Conservation (phyloP, 2,888 invertebrate genomes). For the Drosophila pegasa region DNA sequence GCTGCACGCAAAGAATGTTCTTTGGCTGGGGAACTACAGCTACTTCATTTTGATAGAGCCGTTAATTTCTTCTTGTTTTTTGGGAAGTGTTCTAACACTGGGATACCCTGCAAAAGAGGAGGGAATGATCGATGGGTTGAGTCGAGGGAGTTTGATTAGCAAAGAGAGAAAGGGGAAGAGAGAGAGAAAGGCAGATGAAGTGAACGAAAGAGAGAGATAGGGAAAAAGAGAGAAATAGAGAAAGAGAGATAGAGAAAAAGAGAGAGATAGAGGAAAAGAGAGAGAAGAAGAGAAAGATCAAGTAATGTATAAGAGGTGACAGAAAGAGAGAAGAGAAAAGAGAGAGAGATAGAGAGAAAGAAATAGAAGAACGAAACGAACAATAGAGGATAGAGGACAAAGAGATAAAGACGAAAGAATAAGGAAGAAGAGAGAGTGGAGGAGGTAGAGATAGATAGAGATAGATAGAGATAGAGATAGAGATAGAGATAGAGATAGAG, state of each 20-base stretch:
- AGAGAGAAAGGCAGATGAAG: background rate
- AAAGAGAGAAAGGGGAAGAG: background rate
- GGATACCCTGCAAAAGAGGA: background rate
- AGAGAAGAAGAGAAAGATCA: background rate
- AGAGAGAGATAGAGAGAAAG: background rate
- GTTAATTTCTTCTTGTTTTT: background rate
- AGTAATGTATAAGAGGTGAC: too few relatives aligned
- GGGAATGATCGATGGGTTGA: background rate
- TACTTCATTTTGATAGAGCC: conserved; percentile 8
- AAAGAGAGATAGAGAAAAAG: background rate
- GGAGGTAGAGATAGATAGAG: background rate
- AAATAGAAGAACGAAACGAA: too few relatives aligned
- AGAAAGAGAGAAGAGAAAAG: background rate
- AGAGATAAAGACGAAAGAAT: background rate
- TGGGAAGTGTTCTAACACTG: background rate
- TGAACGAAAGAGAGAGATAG: too few relatives aligned
- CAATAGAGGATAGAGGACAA: too few relatives aligned
- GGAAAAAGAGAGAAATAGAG: too few relatives aligned
- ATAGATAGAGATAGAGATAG: background rate
- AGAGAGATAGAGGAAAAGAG: fast-evolving
- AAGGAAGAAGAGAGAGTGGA: background rate
- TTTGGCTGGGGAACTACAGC: conserved; percentile 28
- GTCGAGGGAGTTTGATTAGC: too few relatives aligned
- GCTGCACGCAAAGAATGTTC: conserved; percentile 60
- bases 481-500: background rate